phyloP scores from a whole-genome alignment of 2,797 vertebrate genomes.

The Peromyscus nudipes region DNA sequence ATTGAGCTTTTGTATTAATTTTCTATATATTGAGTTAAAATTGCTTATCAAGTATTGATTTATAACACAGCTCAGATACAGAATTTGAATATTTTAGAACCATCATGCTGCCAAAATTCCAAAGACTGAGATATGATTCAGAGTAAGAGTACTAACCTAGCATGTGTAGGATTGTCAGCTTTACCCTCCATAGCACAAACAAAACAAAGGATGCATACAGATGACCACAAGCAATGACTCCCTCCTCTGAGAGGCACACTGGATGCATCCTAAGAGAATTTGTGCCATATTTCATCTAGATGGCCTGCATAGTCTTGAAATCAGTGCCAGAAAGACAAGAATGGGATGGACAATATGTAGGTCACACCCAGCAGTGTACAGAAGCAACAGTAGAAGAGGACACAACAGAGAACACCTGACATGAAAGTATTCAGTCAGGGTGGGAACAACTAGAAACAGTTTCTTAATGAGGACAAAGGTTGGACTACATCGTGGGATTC shows the following conservation, averaged over 20 bases:
- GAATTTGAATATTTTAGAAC: neutral
- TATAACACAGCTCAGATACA: neutral
- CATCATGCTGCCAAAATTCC: neutral
- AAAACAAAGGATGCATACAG: neutral
- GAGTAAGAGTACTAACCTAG: neutral
- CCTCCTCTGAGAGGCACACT: neutral
- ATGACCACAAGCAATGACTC: neutral
- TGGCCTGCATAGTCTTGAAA: neutral
- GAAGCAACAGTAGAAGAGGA: neutral
- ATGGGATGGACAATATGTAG: neutral
- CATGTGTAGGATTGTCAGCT: neutral
- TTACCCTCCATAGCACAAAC: neutral
- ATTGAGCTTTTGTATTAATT: neutral
- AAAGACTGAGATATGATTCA: neutral
- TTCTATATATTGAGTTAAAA: neutral
- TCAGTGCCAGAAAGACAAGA: neutral
- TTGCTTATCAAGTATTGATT: neutral
- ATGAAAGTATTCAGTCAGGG: neutral
- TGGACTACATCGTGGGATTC: slow-evolving; percentile 13
- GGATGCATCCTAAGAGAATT: neutral
- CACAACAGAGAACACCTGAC: neutral
- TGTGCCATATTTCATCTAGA: neutral
- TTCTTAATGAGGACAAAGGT: neutral
- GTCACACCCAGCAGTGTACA: neutral
- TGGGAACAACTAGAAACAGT: neutral